phyloP scores from a whole-genome alignment of 2,113 vertebrate species.

The Sinosuthora webbiana region DNA sequence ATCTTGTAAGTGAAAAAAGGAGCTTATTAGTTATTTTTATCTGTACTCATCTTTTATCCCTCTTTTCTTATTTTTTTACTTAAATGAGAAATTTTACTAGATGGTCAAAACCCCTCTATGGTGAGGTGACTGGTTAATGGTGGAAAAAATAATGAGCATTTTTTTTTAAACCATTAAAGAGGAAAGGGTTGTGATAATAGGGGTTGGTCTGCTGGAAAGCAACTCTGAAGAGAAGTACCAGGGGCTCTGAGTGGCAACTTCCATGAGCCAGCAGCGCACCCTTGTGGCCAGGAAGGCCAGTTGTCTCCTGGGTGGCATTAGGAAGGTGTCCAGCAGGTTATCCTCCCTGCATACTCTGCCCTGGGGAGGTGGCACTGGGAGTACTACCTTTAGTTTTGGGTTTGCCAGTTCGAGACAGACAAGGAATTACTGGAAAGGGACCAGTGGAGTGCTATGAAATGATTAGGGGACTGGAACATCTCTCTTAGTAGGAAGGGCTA shows the following conservation, averaged over 20 bases:
- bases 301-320: no score
- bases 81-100: neutral
- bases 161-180: neutral
- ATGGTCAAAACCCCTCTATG: neutral
- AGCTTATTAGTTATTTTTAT: neutral
- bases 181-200: neutral
- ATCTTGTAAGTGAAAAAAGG: neutral
- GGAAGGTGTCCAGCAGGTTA: neutral
- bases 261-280: neutral
- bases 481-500: neutral
- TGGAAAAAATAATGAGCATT: neutral
- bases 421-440: neutral
- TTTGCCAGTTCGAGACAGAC: rapidly evolving
- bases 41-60: neutral
- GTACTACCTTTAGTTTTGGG: neutral
- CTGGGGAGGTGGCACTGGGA: neutral
- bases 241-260: neutral
- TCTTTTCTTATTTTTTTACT: neutral
- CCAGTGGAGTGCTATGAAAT: neutral
- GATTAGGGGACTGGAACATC: neutral
- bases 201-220: neutral
- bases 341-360: neutral
- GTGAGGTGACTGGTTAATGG: neutral
- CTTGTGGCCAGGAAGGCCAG: neutral
- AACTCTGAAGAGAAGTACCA: neutral